Evolutionary conservation across 2,113 vertebrate species (phyloP).

Genomic region (Hyaena hyaena): DNA sequence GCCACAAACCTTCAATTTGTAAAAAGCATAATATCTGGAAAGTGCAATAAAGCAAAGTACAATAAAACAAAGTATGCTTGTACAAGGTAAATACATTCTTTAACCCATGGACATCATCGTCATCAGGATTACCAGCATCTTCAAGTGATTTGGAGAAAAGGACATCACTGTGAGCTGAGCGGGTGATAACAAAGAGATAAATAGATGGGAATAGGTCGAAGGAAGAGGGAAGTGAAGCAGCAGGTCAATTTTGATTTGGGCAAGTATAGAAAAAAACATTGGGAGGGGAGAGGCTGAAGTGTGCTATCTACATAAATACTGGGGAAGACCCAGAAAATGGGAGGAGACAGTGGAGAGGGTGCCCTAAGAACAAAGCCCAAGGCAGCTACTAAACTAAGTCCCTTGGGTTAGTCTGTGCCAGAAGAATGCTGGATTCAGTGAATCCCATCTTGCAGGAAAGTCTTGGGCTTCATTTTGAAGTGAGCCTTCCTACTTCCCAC

Average conservation of each 20-base stretch:
- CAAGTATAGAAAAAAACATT: not conserved
- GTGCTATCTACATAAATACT: not conserved
- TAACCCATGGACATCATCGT: not conserved
- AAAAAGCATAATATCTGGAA: not conserved
- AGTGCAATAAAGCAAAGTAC: not conserved
- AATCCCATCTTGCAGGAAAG: constrained; percentile 37
- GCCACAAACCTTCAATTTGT: not conserved
- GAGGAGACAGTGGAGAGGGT: not conserved
- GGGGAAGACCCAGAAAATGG: not conserved
- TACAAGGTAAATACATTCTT: not conserved
- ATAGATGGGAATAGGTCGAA: not conserved
- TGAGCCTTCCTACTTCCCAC: constrained; percentile 56
- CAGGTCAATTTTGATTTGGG: constrained; percentile 1
- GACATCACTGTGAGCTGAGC: not conserved
- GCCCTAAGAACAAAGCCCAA: not conserved
- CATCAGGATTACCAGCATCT: not conserved
- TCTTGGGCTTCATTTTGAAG: constrained; percentile 38
- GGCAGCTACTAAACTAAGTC: not conserved
- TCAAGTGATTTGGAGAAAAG: not conserved
- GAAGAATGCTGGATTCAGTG: not conserved
- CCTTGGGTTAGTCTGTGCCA: not conserved
- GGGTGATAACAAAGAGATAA: not conserved
- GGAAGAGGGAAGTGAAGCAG: not conserved
- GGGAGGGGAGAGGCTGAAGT: not conserved
- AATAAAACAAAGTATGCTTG: not conserved